These are phyloP conservation scores for Pemphredon lugubris DNA, from an alignment of 2,888 invertebrate genomes.

Conservation along the genomic window DNA sequence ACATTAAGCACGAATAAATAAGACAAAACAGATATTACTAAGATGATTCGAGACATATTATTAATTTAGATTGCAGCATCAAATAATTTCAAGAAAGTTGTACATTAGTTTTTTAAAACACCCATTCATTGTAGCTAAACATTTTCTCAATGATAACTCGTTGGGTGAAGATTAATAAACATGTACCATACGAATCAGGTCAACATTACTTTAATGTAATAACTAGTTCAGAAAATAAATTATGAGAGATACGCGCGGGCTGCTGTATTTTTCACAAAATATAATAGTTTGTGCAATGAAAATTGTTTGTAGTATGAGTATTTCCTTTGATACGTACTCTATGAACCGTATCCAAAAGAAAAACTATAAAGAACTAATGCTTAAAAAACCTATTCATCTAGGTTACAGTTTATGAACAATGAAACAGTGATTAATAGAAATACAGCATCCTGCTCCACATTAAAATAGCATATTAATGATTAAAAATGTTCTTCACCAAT, in stretches of 20 bases:
- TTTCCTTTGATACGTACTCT: conserved; percentile 6
- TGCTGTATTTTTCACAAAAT: conserved; percentile 67
- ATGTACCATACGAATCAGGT: conserved; percentile 25
- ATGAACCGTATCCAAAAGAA: conserved; percentile 12
- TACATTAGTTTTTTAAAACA: conserved; percentile 28
- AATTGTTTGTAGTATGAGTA: conserved; percentile 9
- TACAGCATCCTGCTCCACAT: conserved; percentile 55
- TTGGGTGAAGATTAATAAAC: conserved; percentile 38
- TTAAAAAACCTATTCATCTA: conserved; percentile 27
- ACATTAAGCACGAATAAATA: conserved; percentile 33
- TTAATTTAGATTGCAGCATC: conserved; percentile 17
- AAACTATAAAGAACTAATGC: conserved; percentile 22
- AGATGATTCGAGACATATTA: conserved; percentile 16
- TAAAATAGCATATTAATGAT: conserved; percentile 30
- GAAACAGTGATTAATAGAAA: conserved; percentile 25
- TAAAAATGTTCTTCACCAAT: conserved; percentile 36
- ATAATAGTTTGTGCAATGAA: conserved; percentile 10
- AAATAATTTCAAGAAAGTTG: conserved; percentile 31
- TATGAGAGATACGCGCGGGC: conserved; percentile 65
- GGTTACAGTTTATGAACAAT: conserved; percentile 44
- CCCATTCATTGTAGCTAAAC: conserved; percentile 29
- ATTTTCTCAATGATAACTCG: conserved; percentile 43
- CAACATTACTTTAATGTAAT: conserved; percentile 42
- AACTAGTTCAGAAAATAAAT: conserved; percentile 34
- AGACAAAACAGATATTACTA: conserved; percentile 28